Base-by-base conservation (phyloP, 2,888 invertebrate species). In the Drosophila putrida region DNA sequence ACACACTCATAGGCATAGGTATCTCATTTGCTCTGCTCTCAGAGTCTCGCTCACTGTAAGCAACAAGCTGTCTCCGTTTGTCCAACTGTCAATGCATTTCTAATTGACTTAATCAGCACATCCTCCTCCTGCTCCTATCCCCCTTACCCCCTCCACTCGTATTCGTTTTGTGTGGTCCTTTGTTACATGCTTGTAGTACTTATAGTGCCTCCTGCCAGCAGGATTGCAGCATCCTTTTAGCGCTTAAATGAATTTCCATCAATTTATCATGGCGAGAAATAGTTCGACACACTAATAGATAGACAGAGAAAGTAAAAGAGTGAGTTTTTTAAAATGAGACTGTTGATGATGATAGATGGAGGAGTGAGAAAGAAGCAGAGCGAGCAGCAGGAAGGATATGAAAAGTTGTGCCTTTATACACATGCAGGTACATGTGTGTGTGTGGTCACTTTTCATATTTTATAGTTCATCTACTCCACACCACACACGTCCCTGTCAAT, bases 81-180 rank as follows among this genome's bases (percentile, higher is more conserved):
- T 68, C 65, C 68, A 70, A 61, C 62, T 66, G 61, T 59, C 70
- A 73, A 61, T 76, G 46, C 60, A 73, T 73, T 68, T 66, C 64
- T 73, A 73, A 76, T 79, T 79, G 71, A 76, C 76, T 79, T 76
- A 65, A 76, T 70, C 62, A 79, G 61, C n/a, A 60, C 57, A 47
- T 41, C 20, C 36, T 53, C 25, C n/a, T 10, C 15, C 2, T 11
- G n/a, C n/a, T 20, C 39, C 8, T 2, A 13, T 15, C 25, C 38
- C 28, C 10, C n/a, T 20, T 27, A 10, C 11, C 5, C 11, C 41
- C 9, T 1, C 15, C 13, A 36, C 27, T 8, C 49, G 11, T 50
- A 20, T 20, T 35, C 46, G 39, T 39, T 20, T 5, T 15, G 15
- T 20, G 20, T 39, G 55, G 27, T 36, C n/a, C 15, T 50, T 64